Evolutionary conservation across 2,888 invertebrate species (phyloP), one percentile per base, ranked within the genome.

Genomic region (Phoronis australis): DNA sequence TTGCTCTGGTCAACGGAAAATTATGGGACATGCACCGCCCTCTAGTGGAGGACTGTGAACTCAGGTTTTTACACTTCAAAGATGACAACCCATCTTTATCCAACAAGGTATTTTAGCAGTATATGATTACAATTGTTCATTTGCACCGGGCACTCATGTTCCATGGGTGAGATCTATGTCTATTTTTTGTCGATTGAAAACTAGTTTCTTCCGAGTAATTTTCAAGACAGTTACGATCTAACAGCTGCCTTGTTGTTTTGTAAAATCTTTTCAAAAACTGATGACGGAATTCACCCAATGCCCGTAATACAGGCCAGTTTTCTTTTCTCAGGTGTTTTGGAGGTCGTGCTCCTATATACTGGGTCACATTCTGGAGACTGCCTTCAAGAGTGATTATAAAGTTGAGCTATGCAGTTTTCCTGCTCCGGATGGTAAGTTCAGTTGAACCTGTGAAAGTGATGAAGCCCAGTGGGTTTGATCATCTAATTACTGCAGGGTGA

Each of bases 11-110:
- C 0, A 85, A 95, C 69, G 87, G 86, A 1, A 80, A 84, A 46
- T 80, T 87, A 9, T 96, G 95, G 95, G 95, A 96, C 70, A 89
- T 97, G 87, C 90, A 94, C 48, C 82, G 85, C 59, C 95, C 96
- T 0, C 77, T 97, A 27, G 80, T 78, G 1, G 71, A 76, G 2
- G 73, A 80, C 35, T 88, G 88, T 66, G 81, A 82, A 39, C 62
- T 88, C 4, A 76, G 80, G 50, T 78, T 86, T 48, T 66, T 84
- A 12, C 83, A 84, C 71, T 87, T 85, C 79, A 83, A 82, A 45
- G 82, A 83, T 58, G 71, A 73, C 39, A 71, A 79, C 55, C 77
- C 79, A 15, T 46, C 48, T 25, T 45, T 64, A 5, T 60, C 57
- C 4, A 77, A 77, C 55, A 53, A 66, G 57, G 74, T 67, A 52